phyloP scores from a whole-genome alignment of 1,140 invertebrate species.

The Temnothorax longispinosus region DNA sequence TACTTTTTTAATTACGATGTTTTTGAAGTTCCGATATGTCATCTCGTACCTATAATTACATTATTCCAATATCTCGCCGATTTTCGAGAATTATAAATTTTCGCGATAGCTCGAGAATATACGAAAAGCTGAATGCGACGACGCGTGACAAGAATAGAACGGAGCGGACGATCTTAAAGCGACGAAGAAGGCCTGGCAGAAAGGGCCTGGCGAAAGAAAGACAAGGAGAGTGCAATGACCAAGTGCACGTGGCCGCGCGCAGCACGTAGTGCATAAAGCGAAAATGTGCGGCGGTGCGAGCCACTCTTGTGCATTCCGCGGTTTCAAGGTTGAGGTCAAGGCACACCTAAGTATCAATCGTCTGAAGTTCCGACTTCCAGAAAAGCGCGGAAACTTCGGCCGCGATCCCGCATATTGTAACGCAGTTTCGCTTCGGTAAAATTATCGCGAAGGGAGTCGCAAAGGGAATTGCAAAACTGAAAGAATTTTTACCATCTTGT shows the following conservation, averaged over 20 bases:
- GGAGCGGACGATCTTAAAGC: neutral
- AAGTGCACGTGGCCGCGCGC: constrained; percentile 63
- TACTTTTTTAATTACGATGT: neutral
- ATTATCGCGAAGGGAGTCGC: neutral
- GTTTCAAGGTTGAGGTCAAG: constrained; percentile 83
- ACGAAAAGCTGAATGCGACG: neutral
- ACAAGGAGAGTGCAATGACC: constrained; percentile 66
- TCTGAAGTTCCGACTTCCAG: constrained; percentile 22
- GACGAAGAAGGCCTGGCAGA: constrained; percentile 26
- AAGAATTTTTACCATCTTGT: neutral
- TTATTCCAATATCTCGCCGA: neutral
- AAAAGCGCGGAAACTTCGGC: neutral
- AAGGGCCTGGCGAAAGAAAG: constrained; percentile 3
- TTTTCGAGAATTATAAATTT: neutral
- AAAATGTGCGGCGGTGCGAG: constrained; percentile 72
- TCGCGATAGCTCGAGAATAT: neutral
- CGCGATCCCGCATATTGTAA: neutral
- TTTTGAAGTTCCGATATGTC: neutral
- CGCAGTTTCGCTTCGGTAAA: neutral
- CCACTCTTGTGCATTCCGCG: constrained; percentile 75
- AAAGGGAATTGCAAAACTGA: neutral
- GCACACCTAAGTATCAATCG: constrained; percentile 77
- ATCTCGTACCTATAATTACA: neutral
- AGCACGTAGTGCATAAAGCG: constrained; percentile 47
- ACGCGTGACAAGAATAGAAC: constrained; percentile 25